Conservation (phyloP, 1,140 invertebrate genomes). For the Globodera rostochiensis region DNA sequence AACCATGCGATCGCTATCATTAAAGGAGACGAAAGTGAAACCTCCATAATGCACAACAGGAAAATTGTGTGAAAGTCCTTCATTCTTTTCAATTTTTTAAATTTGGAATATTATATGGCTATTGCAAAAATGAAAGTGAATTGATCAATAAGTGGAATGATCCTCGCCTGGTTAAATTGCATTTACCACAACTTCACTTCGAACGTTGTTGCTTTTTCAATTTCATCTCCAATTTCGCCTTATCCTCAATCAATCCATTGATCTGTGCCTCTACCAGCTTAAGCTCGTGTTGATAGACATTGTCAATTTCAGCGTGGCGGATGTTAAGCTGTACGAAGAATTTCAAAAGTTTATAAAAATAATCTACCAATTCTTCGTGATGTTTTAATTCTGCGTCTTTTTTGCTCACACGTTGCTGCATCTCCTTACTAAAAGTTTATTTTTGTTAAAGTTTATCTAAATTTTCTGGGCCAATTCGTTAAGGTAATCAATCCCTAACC, state of each 20-base stretch:
- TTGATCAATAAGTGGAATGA: neutral
- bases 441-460: neutral
- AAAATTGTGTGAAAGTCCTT: neutral
- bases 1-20: conserved; percentile 39
- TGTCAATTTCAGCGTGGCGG: conserved; percentile 34
- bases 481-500: neutral
- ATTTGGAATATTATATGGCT: neutral
- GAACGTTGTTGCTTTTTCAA: conserved; percentile 20
- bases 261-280: conserved; percentile 38
- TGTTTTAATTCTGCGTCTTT: conserved; percentile 55
- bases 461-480: too few species aligned
- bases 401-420: conserved; percentile 46
- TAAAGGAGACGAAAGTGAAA: conserved; percentile 10
- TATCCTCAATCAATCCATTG: conserved; percentile 40
- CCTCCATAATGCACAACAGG: conserved; percentile 8
- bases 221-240: conserved; percentile 38
- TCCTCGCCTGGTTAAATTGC: neutral
- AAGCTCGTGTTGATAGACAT: conserved; percentile 28
- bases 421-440: conserved; percentile 33
- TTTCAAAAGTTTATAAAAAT: conserved; percentile 1
- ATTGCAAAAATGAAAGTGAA: neutral
- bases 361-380: conserved; percentile 49
- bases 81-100: neutral
- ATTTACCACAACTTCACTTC: neutral
- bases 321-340: conserved; percentile 30